Percentiles rank a stretch among this genome's conserved stretches.
These are phyloP conservation scores for Agonopterix alstromeriana DNA, from an alignment of 2,888 invertebrate species.

Conservation along the genomic window DNA sequence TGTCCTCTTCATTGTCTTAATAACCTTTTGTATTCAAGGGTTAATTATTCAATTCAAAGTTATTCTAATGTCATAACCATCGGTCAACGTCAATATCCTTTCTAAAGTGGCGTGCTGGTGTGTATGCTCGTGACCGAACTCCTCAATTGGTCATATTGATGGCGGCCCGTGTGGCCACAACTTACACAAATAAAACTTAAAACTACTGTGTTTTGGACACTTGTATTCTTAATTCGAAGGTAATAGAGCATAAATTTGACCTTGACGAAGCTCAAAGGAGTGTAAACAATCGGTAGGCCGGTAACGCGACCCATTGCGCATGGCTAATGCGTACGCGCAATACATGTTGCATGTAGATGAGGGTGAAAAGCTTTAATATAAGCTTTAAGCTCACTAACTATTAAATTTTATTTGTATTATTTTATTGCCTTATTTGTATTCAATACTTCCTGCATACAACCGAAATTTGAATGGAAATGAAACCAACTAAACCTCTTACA, in stretches of 20 bases:
- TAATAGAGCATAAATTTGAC: constrained; percentile 42
- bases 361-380: constrained; percentile 35
- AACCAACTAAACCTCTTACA: too few species aligned
- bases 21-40: constrained; percentile 57
- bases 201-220: constrained; percentile 3
- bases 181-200: too few species aligned
- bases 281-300: constrained; percentile 64
- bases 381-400: constrained; percentile 39
- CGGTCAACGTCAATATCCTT: constrained; percentile 63
- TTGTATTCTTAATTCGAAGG: constrained; percentile 27
- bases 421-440: constrained; percentile 60
- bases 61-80: constrained; percentile 72
- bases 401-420: constrained; percentile 49
- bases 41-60: constrained; percentile 72
- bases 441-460: constrained; percentile 39
- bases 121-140: constrained; percentile 66
- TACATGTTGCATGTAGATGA: constrained; percentile 58
- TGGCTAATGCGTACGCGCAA: constrained; percentile 57
- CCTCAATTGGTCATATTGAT: constrained; percentile 61
- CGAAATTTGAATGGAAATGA: constrained; percentile 25
- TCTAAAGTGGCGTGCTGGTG: constrained; percentile 52
- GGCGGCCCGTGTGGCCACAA: constrained; percentile 25
- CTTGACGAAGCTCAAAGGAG: constrained; percentile 21
- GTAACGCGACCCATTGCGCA: constrained; percentile 51
- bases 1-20: constrained; percentile 39